Percentiles rank a stretch among this genome's conserved stretches.
Conservation (phyloP, 2,888 invertebrate species). For the Thecocarcelia acutangulata region DNA sequence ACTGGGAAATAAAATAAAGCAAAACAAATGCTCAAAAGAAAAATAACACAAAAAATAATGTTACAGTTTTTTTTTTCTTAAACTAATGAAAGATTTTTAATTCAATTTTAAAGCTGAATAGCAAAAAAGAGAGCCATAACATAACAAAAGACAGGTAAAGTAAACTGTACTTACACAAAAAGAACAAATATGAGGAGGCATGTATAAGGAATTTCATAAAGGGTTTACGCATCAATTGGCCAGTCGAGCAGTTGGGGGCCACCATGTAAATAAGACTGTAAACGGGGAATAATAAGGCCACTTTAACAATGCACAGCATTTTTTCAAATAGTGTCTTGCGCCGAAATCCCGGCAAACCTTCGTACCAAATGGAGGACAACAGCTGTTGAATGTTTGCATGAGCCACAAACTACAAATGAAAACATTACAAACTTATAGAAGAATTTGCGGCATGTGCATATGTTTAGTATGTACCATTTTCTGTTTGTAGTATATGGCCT, state of each 20-base stretch:
- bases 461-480: constrained; percentile 87
- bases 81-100: background rate
- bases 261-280: constrained; percentile 93
- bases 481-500: constrained; percentile 96
- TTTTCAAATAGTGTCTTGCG: constrained; percentile 89
- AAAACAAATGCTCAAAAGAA: background rate
- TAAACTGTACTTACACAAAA: constrained; percentile 88
- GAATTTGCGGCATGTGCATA: background rate
- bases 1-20: background rate
- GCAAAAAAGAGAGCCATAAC: no score
- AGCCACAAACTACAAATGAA: constrained; percentile 89
- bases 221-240: constrained; percentile 93
- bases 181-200: constrained; percentile 96
- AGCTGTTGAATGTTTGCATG: constrained; percentile 97
- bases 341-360: constrained; percentile 96
- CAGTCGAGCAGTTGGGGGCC: constrained; percentile 90
- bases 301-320: constrained; percentile 87
- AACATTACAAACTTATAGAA: background rate
- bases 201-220: constrained; percentile 98
- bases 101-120: background rate
- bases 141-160: background rate
- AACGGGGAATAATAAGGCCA: constrained; percentile 92
- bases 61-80: no score
- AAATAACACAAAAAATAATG: background rate
- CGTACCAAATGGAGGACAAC: constrained; percentile 95